Evolutionary conservation across 2,797 vertebrate genomes (phyloP), one percentile per base, ranked within the genome.

Genomic region (Gallinago solitaria): DNA sequence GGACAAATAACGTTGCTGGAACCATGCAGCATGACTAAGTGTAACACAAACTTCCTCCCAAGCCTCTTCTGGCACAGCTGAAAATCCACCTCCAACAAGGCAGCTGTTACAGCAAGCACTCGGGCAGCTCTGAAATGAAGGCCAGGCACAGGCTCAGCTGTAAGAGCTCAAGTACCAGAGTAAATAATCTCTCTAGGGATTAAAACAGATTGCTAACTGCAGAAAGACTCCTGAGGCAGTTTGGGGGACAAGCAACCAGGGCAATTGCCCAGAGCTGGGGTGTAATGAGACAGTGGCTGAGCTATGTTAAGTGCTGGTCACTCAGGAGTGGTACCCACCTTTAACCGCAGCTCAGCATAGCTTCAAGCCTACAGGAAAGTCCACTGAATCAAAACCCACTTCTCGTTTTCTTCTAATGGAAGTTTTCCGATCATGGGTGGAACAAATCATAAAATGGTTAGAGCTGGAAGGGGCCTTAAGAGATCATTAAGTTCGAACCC

Each of bases 141-240:
- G 71, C 88, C 80, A 83, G 61, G 70, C 93, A 57, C 56, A 70
- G 88, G 74, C 90, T 84, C 74, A 90, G 96, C 88, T 84, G 24
- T 45, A 84, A 54, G 60, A 93, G 74, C 86, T 77, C 59, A 64
- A 69, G 53, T 82, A 89, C 13, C 47, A 91, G 60, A 88, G 78
- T 50, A 85, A 97, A 94, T 93, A 84, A 94, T 83, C 70, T 87
- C 89, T 67, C 60, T 16, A 43, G 70, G 83, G 93, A 92, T 89
- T 87, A 89, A 87, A 90, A 63, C 92, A 94, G 95, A 84, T 89
- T 93, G 86, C 60, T 92, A 93, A 87, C 78, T 89, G 89, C 83
- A 83, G 81, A 87, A 79, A 92, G 68, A 57, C 75, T 93, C 83
- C 60, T 0, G 1, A 87, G 68, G 56, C 81, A 77, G 71, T 91